Conservation (phyloP, 2,113 vertebrate genomes). For the Onychostruthus taczanowskii region DNA sequence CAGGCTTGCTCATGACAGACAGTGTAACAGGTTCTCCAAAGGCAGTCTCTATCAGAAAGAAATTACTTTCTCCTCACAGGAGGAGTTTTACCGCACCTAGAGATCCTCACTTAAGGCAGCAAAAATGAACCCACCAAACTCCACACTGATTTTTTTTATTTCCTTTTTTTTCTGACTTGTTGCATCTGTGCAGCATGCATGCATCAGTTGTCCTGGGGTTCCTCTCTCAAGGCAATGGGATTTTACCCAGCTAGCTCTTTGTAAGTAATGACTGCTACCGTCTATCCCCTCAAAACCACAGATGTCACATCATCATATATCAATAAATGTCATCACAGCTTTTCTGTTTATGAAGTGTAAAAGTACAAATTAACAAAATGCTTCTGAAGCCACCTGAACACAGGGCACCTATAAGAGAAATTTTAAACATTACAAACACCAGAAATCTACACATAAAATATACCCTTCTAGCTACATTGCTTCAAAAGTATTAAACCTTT, state of each 20-base stretch:
- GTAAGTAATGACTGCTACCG: neutral
- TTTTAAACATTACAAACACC: neutral
- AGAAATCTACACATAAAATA: neutral
- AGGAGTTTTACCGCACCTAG: neutral
- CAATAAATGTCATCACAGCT: neutral
- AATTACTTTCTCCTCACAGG: neutral
- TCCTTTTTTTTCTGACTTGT: neutral
- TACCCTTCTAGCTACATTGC: neutral
- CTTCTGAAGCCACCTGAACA: neutral
- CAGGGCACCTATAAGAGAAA: accelerated
- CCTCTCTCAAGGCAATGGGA: neutral
- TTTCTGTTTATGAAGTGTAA: neutral
- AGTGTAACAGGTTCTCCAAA: neutral
- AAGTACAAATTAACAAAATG: neutral
- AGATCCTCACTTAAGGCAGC: neutral
- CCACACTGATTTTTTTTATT: neutral
- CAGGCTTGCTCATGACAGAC: neutral
- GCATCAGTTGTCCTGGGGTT: neutral
- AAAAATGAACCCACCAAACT: neutral
- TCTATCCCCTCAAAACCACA: neutral
- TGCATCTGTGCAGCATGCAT: neutral
- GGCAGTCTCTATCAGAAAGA: neutral
- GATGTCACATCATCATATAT: neutral
- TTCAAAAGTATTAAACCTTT: neutral
- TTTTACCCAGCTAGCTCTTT: neutral